phyloP scores from a whole-genome alignment of 2,113 vertebrate genomes.

The Arizona elegans region DNA sequence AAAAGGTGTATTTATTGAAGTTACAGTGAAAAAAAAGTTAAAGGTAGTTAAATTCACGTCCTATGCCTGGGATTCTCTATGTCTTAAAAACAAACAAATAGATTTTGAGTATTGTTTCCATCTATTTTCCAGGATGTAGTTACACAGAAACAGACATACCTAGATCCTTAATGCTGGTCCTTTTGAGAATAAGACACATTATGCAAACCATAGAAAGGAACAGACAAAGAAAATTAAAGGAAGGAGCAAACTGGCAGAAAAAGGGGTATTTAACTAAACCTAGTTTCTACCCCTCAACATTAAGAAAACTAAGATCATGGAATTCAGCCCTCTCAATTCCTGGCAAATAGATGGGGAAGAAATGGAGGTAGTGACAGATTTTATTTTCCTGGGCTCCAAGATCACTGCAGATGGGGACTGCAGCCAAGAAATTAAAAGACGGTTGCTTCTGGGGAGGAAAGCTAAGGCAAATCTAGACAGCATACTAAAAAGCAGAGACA shows the following conservation, averaged over 20 bases:
- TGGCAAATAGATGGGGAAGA: no score
- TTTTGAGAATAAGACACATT: neutral
- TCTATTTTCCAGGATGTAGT: neutral
- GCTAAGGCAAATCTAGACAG: no score
- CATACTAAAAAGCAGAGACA: no score
- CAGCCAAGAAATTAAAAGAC: no score
- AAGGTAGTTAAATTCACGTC: neutral
- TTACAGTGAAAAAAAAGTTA: neutral
- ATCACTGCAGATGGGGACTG: no score
- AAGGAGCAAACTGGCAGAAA: neutral
- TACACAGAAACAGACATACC: neutral
- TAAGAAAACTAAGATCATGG: no score
- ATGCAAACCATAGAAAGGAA: neutral
- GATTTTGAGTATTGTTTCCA: neutral
- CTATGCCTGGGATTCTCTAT: neutral
- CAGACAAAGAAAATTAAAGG: neutral
- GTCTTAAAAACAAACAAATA: neutral
- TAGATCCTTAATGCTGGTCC: neutral
- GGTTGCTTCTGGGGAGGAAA: no score
- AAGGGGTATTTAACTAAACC: neutral
- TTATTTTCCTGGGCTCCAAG: no score
- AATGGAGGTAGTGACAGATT: no score
- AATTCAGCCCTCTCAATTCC: no score
- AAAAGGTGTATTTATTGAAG: neutral
- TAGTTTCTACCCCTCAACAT: neutral